Percentiles rank a stretch among this genome's conserved stretches.
Evolutionary conservation across 37 sponge, comb jelly and placozoan species (phyloP).

Genomic region (Beroe ovata): DNA sequence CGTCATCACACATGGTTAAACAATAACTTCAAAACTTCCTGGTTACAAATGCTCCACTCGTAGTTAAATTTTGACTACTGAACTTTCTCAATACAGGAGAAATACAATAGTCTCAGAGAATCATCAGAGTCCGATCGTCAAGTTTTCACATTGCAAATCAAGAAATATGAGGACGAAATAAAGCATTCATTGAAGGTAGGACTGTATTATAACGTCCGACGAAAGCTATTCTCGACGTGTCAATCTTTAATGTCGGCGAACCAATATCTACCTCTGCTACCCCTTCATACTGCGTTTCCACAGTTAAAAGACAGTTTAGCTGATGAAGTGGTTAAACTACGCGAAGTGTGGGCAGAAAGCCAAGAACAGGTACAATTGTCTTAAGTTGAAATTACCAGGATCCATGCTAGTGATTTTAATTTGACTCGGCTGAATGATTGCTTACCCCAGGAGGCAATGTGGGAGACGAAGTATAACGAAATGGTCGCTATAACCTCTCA

Average conservation of each 20-base stretch:
- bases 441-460: constrained; percentile 59
- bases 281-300: no score
- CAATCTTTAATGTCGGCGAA: no score
- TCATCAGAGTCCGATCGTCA: not conserved
- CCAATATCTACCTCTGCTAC: no score
- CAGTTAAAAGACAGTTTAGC: constrained; percentile 40
- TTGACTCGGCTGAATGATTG: no score
- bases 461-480: constrained; percentile 53
- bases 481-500: not conserved
- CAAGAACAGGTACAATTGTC: constrained; percentile 63
- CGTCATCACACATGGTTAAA: not conserved
- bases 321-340: constrained; percentile 25
- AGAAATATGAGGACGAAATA: constrained; percentile 42
- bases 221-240: no score
- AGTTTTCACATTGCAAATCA: not conserved
- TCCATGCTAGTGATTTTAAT: no score
- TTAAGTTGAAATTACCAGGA: no score
- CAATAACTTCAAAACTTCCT: no score
- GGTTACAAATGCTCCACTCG: not conserved
- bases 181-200: constrained; percentile 28
- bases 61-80: not conserved
- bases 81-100: no score
- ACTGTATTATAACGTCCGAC: no score
- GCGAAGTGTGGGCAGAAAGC: constrained; percentile 67
- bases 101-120: not conserved